A percentile compares a stretch with the other conserved stretches of the same genome.
Conservation (phyloP, 2,797 vertebrate species). For the Macropus fuliginosus region DNA sequence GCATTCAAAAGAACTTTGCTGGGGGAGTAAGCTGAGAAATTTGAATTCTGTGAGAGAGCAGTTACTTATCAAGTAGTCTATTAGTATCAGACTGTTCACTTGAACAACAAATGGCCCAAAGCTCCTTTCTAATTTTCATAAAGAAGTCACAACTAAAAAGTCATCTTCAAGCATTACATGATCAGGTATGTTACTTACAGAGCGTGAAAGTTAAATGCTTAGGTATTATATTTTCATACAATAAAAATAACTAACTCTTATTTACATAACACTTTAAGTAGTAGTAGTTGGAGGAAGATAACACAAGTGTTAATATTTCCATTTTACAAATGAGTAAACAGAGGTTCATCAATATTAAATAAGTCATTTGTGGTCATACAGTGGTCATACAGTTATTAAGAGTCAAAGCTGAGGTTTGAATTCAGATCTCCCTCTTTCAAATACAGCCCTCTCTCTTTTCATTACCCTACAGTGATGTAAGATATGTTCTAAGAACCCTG, state of each 20-base stretch:
- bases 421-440: not conserved
- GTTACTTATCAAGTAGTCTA: not conserved
- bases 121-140: not conserved
- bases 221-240: not conserved
- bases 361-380: not conserved
- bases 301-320: not conserved
- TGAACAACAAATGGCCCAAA: not conserved
- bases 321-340: not conserved
- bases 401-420: not conserved
- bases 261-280: not conserved
- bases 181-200: not conserved
- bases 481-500: not conserved
- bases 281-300: not conserved
- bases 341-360: not conserved
- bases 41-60: conserved; percentile 1
- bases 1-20: not conserved
- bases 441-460: not conserved
- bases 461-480: not conserved
- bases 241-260: not conserved
- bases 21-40: not conserved
- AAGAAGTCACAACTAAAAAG: conserved; percentile 5
- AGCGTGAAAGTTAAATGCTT: not conserved
- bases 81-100: not conserved
- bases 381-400: not conserved
- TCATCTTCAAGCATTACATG: not conserved